Base-by-base conservation (phyloP, 2,888 invertebrate species). In the Caradrina kadenii region DNA sequence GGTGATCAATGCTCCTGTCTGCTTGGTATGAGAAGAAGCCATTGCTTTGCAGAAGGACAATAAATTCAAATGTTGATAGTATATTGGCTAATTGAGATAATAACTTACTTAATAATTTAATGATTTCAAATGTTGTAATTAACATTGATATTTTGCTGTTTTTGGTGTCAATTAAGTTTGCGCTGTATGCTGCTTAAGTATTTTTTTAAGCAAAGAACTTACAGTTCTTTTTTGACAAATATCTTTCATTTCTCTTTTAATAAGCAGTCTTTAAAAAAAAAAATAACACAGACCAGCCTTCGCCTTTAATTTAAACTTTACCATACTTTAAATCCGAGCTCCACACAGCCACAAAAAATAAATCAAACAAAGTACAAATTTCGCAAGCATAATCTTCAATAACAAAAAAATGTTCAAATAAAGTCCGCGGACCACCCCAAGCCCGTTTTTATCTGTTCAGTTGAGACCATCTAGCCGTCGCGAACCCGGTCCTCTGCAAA, bases 401-500 rank as follows among this genome's bases (percentile, higher is more conserved):
- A 80, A 76, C 69, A 86, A 81, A 81, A 81, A 78, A 74, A 76
- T 72, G 55, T 66, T 55, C 52, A 78, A 86, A 86, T 84, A 85
- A 81, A 86, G 80, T 81, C 75, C 76, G 70, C 74, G 79, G 82
- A 79, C 73, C 76, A 76, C 74, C 77, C 74, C 79, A 66, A 82
- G 76, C 73, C 81, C 82, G 85, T 87, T 90, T 91, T 90, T 90
- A 90, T 91, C 87, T 90, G 82, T 82, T 77, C 83, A 88, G 90
- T 88, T 89, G 86, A 86, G 83, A 83, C 86, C 86, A 86, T 86
- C 83, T 88, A 86, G 79, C 73, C 76, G 65, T 87, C 83, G 85
- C 88, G 86, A 89, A 92, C 89, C 89, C 89, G 88, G 88, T 88
- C 87, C 90, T 87, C 88, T 89, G 91, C 91, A 92, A 92, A 92